Evolutionary conservation across 1,140 invertebrate genomes (phyloP), one percentile per base, ranked within the genome.

Genomic region (Parasteatoda tepidariorum): DNA sequence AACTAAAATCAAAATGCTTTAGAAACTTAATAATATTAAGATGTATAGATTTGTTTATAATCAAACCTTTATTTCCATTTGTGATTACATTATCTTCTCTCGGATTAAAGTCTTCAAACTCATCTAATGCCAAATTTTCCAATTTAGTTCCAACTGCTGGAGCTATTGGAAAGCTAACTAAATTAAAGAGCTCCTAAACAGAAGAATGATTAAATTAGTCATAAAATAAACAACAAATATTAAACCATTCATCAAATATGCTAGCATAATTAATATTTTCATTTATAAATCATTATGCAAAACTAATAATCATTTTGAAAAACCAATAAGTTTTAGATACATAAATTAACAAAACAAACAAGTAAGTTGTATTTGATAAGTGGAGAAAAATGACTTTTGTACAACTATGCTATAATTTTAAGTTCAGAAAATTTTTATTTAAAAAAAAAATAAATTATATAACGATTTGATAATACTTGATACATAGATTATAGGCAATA

Each of bases 41-140:
- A 48, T 48, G 18, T 48, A 2, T 48, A 48, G 18, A 48, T 48
- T 48, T 9, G n/a, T n/a, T 13, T 4, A 48, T n/a, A 59, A 59
- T 59, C 13, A 33, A 61, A 68, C 76, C 31, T 38, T 79, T 73
- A 41, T 85, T 70, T 68, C 74, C 67, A 59, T 85, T 66, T 26
- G 70, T 48, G 64, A 68, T 38, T 3, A 18, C 34, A 85, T 92
- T 92, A 59, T 93, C 93, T 26, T 93, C 61, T 57, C 94, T 90
- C 6, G 94, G 94, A 89, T 95, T 93, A 86, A 95, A 95, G 89
- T 92, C 93, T 74, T 92, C 92, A 86, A 95, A 93, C 57, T 95
- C 93, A 87, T 95, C 94, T 85, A 97, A 91, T 0, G 96, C 87
- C 31, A 96, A 89, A 84, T 94, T 95, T 89, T 96, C 95, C 75